Base-by-base conservation (phyloP, 2,113 vertebrate species). In the Patagioenas fasciata region DNA sequence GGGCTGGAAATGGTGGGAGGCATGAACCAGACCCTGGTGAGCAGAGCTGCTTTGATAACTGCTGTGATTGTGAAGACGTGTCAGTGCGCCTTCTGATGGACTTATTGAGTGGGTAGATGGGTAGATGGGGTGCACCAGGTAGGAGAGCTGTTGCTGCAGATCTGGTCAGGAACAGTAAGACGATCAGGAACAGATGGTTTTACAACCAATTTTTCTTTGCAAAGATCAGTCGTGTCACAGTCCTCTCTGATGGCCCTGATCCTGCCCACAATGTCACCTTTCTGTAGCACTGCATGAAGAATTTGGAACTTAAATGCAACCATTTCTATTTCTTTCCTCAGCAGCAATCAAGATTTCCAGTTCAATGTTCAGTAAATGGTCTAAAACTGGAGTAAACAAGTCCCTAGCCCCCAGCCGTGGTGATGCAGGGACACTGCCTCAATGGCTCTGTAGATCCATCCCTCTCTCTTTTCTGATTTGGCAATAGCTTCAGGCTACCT, bases 351-450 rank as follows among this genome's bases (percentile, higher is more conserved):
- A 60, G 14, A 77, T 50, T 83, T 23, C 44, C 21, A 20, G 18
- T 28, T 90, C 53, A 51, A 2, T 53, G 13, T 53, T 91, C 58
- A 83, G 16, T 53, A 88, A 88, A 65, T 8, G 73, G 21, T 11
- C 36, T 91, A 57, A 91, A 94, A 65, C 31, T 25, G 54, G 85
- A 88, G 15, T 25, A 92, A 89, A 66, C 21, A 66, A 40, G 13
- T 17, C 18, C 61, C 38, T 65, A 32, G 20, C 12, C 34, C 83
- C 44, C 44, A 82, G 26, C 26, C 4, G 2, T 53, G 31, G 36
- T 67, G 8, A 31, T 14, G 19, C 13, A 34, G 26, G 16, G 34
- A 38, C 24, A 69, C 11, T 34, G 42, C 50, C 38, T 78, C 73
- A 32, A 1, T 18, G 5, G 7, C 42, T 91, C 53, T 74, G 44